These are phyloP conservation scores for Drosophila neocordata DNA, from an alignment of 1,140 invertebrate genomes.

Conservation along the genomic window DNA sequence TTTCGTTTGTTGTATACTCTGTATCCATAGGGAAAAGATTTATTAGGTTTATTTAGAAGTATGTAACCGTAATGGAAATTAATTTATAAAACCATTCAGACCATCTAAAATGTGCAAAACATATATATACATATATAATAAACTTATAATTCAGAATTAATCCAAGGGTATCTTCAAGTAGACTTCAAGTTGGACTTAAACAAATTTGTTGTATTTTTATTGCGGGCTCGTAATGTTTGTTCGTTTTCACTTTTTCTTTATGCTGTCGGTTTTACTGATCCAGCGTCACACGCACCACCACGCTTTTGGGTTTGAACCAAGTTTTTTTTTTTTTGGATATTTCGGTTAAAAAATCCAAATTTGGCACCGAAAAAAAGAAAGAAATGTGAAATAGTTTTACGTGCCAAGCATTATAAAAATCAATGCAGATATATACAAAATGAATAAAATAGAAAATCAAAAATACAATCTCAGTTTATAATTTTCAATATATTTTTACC, in stretches of 20 bases:
- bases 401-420: slow-evolving; percentile 9
- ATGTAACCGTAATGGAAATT: too few species aligned
- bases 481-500: too few species aligned
- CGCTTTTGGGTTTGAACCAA: slow-evolving; percentile 1
- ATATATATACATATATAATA: too few species aligned
- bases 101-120: too few species aligned
- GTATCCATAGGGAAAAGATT: not conserved
- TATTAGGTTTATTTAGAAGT: too few species aligned
- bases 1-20: slow-evolving; percentile 17
- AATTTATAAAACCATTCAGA: too few species aligned
- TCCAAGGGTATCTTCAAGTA: not conserved
- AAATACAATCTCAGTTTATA: too few species aligned
- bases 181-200: not conserved
- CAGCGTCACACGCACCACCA: not conserved
- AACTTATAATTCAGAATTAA: too few species aligned
- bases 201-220: slow-evolving; percentile 4
- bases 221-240: slow-evolving; percentile 1
- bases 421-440: not conserved
- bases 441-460: too few species aligned
- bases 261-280: slow-evolving; percentile 7
- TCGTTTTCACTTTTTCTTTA: slow-evolving; percentile 36
- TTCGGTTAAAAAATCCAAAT: not conserved
- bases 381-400: slow-evolving; percentile 29
- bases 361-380: slow-evolving; percentile 26
- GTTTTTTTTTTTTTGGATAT: not conserved